Conservation (phyloP, 2,113 vertebrate genomes). For the Mionectes macconnelli region DNA sequence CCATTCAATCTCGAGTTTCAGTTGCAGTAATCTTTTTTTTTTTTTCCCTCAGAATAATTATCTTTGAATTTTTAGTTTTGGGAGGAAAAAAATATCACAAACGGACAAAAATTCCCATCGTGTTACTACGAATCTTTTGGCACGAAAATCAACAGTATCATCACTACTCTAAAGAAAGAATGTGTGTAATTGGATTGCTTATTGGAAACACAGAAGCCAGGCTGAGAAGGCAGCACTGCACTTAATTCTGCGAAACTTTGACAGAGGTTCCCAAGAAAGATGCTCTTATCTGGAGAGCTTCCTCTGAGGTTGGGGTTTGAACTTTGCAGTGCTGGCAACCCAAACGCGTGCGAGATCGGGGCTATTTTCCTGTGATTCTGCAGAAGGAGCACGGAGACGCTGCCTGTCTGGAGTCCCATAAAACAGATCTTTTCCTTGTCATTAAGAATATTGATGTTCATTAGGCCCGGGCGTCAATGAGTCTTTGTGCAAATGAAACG, state of each 20-base stretch:
- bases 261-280: conserved; percentile 20
- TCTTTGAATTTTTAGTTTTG: not conserved
- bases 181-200: conserved; percentile 27
- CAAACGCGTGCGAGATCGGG: not conserved
- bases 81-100: not conserved
- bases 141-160: conserved; percentile 35
- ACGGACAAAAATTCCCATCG: conserved; percentile 8
- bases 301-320: not conserved
- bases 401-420: conserved; percentile 80
- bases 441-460: conserved; percentile 94
- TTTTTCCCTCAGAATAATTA: not conserved
- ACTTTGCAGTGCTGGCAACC: not conserved
- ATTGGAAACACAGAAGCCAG: conserved; percentile 50
- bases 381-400: conserved; percentile 57
- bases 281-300: conserved; percentile 9
- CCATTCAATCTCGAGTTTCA: not conserved
- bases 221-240: not conserved
- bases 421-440: conserved; percentile 86
- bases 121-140: conserved; percentile 50
- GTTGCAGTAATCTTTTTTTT: not conserved
- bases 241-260: conserved; percentile 43
- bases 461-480: conserved; percentile 90
- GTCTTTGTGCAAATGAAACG: conserved; percentile 95
- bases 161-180: conserved; percentile 50
- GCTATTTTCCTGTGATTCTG: conserved; percentile 51